A percentile compares a stretch with the other conserved stretches of the same genome.
Evolutionary conservation across 2,888 invertebrate species (phyloP).

Genomic region (Pyrrhia umbra): DNA sequence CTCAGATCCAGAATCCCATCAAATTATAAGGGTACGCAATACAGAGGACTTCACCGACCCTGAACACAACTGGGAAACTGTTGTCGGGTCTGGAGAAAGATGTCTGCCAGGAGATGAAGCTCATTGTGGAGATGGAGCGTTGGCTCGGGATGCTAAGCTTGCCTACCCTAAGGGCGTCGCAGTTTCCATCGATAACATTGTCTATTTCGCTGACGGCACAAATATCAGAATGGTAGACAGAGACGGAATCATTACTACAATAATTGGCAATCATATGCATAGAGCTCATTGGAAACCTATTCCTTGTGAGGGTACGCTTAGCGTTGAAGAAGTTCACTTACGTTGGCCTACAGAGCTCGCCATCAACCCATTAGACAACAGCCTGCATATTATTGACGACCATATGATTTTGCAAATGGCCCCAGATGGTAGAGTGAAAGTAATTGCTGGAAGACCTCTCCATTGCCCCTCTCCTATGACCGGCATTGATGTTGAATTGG

Average conservation of each 20-base stretch:
- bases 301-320: slow-evolving; percentile 97
- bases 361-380: slow-evolving; percentile 98
- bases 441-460: slow-evolving; percentile 97
- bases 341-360: slow-evolving; percentile 99
- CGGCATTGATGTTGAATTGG: slow-evolving; percentile 95
- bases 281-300: slow-evolving; percentile 98
- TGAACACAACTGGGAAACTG: slow-evolving; percentile 98
- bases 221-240: slow-evolving; percentile 98
- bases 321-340: slow-evolving; percentile 97
- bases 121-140: slow-evolving; percentile 98
- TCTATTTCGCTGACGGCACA: slow-evolving; percentile 99
- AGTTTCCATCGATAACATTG: slow-evolving; percentile 96
- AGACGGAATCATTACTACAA: slow-evolving; percentile 97
- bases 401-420: slow-evolving; percentile 98
- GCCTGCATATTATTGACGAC: slow-evolving; percentile 98
- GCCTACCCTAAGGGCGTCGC: slow-evolving; percentile 99
- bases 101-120: slow-evolving; percentile 98
- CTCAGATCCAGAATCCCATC: slow-evolving; percentile 98
- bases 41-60: slow-evolving; percentile 95
- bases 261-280: slow-evolving; percentile 98
- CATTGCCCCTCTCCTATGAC: slow-evolving; percentile 96
- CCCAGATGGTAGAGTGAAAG: slow-evolving; percentile 96
- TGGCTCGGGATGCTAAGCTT: slow-evolving; percentile 97
- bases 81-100: slow-evolving; percentile 98
- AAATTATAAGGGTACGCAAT: slow-evolving; percentile 96